These are phyloP conservation scores for Lophius piscatorius DNA, from an alignment of 2,113 vertebrate species.

Conservation along the genomic window DNA sequence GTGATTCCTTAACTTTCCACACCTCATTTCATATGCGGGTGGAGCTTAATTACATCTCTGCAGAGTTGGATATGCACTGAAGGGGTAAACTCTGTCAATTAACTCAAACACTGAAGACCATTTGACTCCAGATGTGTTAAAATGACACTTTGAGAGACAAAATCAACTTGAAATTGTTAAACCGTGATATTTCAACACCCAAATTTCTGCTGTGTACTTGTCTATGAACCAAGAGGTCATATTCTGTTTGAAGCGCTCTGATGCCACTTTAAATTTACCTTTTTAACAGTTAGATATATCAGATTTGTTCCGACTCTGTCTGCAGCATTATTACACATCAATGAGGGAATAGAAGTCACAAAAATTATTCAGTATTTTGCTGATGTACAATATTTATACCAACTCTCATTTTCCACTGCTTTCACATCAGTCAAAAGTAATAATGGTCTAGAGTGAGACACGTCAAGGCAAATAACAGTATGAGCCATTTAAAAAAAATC, in stretches of 20 bases:
- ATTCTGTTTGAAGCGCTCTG: slow-evolving; percentile 26
- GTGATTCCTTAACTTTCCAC: too few relatives aligned
- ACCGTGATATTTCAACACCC: too few relatives aligned
- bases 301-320: slow-evolving; percentile 27
- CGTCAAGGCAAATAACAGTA: slow-evolving; percentile 75
- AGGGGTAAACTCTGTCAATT: too few relatives aligned
- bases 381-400: slow-evolving; percentile 55
- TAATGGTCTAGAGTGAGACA: slow-evolving; percentile 49
- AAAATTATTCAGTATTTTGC: slow-evolving; percentile 57
- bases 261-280: slow-evolving; percentile 22
- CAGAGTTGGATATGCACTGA: too few relatives aligned
- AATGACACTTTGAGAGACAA: too few relatives aligned
- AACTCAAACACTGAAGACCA: too few relatives aligned
- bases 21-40: too few relatives aligned
- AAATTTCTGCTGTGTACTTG: too few relatives aligned
- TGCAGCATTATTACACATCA: slow-evolving; percentile 49
- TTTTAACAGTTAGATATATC: slow-evolving; percentile 49
- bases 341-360: slow-evolving; percentile 65
- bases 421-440: slow-evolving; percentile 48
- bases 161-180: too few relatives aligned
- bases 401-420: slow-evolving; percentile 54
- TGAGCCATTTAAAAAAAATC: slow-evolving; percentile 59
- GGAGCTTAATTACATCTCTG: too few relatives aligned
- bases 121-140: too few relatives aligned
- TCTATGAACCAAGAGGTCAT: too few relatives aligned